Base-by-base conservation (phyloP, 2,888 invertebrate species). In the Troglohyphantes excavatus region DNA sequence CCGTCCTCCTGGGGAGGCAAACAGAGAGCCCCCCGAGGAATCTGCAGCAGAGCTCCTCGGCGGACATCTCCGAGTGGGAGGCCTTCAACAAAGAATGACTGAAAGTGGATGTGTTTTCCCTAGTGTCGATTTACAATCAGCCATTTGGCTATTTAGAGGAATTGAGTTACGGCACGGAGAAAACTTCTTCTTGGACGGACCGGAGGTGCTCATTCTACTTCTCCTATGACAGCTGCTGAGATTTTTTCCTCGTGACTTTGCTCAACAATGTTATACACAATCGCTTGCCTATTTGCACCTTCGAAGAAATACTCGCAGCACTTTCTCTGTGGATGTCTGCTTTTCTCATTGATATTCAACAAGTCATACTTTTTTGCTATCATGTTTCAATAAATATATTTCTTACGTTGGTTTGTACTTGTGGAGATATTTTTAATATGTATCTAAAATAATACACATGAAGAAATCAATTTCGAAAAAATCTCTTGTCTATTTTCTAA, bases 11-110 rank as follows among this genome's bases (percentile, higher is more conserved):
- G 1, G 67, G 79, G 9, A 27, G 89, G 5, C 89, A 73, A 2
- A 53, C 63, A 5, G 76, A 76, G 46, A 75, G 67, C 61, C n/a
- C n/a, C n/a, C 76, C 72, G 13, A 63, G 82, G 7, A 82, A 68
- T 13, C 17, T 79, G n/a, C 78, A 84, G n/a, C 68, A 81, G 26
- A 90, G 90, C 33, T 90, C 90, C 0, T 90, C 90, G 2, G 90
- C 90, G 2, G 90, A 90, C 19, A 67, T 83, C 2, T 89, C 90
- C 23, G 90, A 90, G 59, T 90, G 90, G 90, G 90, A 90, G 43
- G 67, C 84, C 17, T 89, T 83, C 65, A 84, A 23, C 83, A 89
- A 89, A 29, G 88, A 89, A 33, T 88, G 67, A 81, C 5, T 27
- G 17, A n/a, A 26, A 78, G 70, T 86, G 78, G 78, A 84, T 65